Evolutionary conservation across 2,797 vertebrate genomes (phyloP).

Genomic region (Coregonus sp.): DNA sequence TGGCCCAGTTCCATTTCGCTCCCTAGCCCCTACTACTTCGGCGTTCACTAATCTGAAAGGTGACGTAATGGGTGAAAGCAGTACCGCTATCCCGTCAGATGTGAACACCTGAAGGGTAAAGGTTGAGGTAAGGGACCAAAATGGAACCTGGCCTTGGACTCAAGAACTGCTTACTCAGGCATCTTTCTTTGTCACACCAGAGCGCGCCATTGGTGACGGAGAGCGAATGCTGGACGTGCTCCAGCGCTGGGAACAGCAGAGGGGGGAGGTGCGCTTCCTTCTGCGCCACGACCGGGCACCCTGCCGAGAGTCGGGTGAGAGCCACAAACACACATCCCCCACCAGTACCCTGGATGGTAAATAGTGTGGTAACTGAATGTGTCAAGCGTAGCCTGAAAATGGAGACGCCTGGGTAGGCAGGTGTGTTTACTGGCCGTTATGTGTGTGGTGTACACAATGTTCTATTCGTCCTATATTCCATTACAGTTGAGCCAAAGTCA

Average conservation of each 20-base stretch:
- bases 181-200: conserved; percentile 62
- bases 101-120: background rate
- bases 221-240: conserved; percentile 88
- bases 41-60: background rate
- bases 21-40: background rate
- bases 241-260: conserved; percentile 86
- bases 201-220: conserved; percentile 80
- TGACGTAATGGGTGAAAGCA: background rate
- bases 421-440: background rate
- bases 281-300: conserved; percentile 84
- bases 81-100: background rate
- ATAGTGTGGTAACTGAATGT: background rate
- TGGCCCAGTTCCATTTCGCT: background rate
- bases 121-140: background rate
- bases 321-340: background rate
- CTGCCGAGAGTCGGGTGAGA: conserved; percentile 75
- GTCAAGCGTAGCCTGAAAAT: background rate
- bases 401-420: background rate
- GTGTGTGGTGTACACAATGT: too few relatives aligned
- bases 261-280: conserved; percentile 86
- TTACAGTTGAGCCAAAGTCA: too few relatives aligned
- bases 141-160: background rate
- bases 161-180: background rate
- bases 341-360: background rate
- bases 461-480: too few relatives aligned